Conservation (phyloP, 1,140 invertebrate species). For the Meloidogyne chitwoodi region DNA sequence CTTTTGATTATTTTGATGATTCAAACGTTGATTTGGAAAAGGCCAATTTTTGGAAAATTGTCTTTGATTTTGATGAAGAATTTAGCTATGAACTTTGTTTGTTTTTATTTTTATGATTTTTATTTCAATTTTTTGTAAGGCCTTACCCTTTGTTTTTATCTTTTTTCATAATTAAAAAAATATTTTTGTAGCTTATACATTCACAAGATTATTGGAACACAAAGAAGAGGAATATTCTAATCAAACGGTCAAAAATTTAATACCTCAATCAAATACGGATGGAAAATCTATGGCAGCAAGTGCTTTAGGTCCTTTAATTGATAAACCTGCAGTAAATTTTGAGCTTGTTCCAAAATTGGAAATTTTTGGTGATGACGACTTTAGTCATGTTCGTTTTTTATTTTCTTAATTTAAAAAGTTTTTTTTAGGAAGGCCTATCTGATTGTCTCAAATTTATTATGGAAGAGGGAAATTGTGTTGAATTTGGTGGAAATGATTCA, state of each 20-base stretch:
- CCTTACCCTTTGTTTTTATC: neutral
- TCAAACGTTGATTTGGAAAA: slow-evolving; percentile 35
- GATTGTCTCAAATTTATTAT: slow-evolving; percentile 8
- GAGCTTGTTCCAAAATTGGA: neutral
- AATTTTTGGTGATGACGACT: neutral
- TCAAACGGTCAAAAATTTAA: neutral
- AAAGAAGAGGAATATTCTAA: slow-evolving; percentile 18
- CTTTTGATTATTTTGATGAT: slow-evolving; percentile 28
- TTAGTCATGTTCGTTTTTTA: neutral
- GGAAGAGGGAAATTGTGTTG: neutral
- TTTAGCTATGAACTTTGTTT: slow-evolving; percentile 36
- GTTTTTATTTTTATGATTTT: slow-evolving; percentile 32
- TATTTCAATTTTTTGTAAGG: too few relatives aligned
- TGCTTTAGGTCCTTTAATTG: slow-evolving; percentile 4
- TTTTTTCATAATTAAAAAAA: neutral
- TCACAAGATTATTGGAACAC: slow-evolving; percentile 21
- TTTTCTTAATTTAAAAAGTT: neutral
- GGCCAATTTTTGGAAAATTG: slow-evolving; percentile 36
- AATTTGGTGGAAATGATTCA: slow-evolving; percentile 7
- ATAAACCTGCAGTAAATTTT: slow-evolving; percentile 6
- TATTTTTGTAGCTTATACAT: slow-evolving; percentile 12
- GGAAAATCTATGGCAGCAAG: neutral
- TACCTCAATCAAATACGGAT: neutral
- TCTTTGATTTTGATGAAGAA: slow-evolving; percentile 30
- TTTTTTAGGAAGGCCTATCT: neutral